Evolutionary conservation across 2,888 invertebrate species (phyloP).

Genomic region (Epicampocera succincta): DNA sequence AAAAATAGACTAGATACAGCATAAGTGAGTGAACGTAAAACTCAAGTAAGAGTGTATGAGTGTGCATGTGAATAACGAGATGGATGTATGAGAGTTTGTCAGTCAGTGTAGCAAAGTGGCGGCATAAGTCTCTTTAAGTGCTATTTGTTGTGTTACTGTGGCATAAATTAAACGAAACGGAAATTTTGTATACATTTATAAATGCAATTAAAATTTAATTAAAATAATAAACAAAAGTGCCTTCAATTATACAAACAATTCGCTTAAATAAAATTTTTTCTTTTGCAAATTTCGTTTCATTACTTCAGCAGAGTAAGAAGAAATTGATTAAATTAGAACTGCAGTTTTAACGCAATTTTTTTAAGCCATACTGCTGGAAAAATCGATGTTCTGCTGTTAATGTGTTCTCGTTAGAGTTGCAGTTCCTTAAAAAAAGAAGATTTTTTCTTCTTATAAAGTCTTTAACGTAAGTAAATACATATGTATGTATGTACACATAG

Average conservation of each 20-base stretch:
- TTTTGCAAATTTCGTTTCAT: background rate
- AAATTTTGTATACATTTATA: constrained; percentile 35
- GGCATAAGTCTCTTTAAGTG: constrained; percentile 39
- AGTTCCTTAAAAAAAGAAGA: background rate
- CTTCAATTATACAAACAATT: constrained; percentile 5
- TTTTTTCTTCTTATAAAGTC: background rate
- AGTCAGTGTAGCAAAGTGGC: constrained; percentile 48
- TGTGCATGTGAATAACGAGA: background rate
- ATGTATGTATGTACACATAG: too few species aligned
- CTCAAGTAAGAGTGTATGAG: background rate
- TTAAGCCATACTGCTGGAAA: constrained; percentile 16
- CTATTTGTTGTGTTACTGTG: constrained; percentile 1
- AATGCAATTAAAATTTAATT: constrained; percentile 12
- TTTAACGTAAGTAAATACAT: constrained; percentile 22
- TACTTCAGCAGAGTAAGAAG: background rate
- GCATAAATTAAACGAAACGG: constrained; percentile 44
- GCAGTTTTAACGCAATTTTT: background rate
- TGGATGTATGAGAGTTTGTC: constrained; percentile 18
- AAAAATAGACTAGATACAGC: background rate
- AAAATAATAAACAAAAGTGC: constrained; percentile 35
- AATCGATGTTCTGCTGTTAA: constrained; percentile 22
- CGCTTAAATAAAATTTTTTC: background rate
- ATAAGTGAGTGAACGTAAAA: constrained; percentile 37
- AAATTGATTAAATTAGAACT: constrained; percentile 6
- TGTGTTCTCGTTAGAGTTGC: background rate